Evolutionary conservation across 2,113 vertebrate species (phyloP).

Genomic region (Phasianus colchicus): DNA sequence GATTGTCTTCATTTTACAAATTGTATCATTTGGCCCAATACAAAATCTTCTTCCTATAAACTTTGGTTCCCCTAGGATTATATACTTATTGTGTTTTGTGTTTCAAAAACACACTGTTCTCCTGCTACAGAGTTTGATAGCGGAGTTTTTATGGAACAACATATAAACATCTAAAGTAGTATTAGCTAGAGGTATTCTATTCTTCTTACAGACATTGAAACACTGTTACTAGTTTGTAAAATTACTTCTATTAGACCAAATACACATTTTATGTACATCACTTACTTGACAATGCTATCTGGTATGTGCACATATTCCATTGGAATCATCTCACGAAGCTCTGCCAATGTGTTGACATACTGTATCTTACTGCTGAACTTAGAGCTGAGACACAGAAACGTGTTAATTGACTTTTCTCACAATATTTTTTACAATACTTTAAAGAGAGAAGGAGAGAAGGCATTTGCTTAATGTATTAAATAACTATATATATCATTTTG

Average conservation of each 20-base stretch:
- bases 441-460: neutral
- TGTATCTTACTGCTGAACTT: constrained; percentile 99
- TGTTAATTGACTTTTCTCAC: neutral
- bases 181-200: neutral
- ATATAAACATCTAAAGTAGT: neutral
- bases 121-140: neutral
- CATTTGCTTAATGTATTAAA: neutral
- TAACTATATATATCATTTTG: neutral
- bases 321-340: constrained; percentile 92
- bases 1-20: neutral
- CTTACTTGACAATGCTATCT: constrained; percentile 96
- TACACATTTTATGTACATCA: neutral
- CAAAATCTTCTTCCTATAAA: neutral
- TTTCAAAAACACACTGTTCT: neutral
- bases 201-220: neutral
- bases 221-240: neutral
- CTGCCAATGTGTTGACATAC: constrained; percentile 89
- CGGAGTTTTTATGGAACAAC: neutral
- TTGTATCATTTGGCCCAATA: neutral
- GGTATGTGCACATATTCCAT: constrained; percentile 96
- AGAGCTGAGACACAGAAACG: constrained; percentile 79
- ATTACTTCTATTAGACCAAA: neutral
- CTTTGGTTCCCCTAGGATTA: neutral
- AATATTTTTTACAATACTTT: neutral
- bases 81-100: neutral